Percentiles rank a stretch among this genome's conserved stretches.
Evolutionary conservation across 2,797 vertebrate species (phyloP).

Genomic region (Amniataba percoides): DNA sequence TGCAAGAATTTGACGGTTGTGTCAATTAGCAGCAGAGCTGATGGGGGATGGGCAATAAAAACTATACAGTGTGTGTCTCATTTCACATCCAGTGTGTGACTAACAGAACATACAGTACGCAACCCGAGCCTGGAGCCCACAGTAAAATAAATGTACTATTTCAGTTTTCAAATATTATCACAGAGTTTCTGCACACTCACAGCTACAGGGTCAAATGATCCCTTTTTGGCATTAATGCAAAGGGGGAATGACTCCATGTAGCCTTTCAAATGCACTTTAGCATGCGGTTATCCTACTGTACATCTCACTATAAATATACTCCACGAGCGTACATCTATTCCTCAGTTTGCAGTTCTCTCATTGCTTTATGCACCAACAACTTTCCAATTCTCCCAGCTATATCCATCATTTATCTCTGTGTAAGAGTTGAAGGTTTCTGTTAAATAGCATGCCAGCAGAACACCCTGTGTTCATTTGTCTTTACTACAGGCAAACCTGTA

Average conservation of each 20-base stretch:
- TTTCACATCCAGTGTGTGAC: background rate
- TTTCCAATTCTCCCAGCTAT: background rate
- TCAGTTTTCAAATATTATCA: slow-evolving; percentile 17
- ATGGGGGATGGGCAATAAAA: background rate
- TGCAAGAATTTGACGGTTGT: slow-evolving; percentile 14
- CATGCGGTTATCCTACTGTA: background rate
- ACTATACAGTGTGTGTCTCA: background rate
- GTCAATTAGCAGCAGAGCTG: slow-evolving; percentile 26
- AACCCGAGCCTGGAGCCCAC: background rate
- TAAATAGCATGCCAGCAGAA: slow-evolving; percentile 57
- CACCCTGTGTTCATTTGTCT: slow-evolving; percentile 54
- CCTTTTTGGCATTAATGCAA: background rate
- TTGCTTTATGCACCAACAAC: slow-evolving; percentile 15
- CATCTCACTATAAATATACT: background rate
- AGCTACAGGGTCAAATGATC: slow-evolving; percentile 7
- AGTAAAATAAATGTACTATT: slow-evolving; percentile 23
- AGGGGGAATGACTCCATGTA: background rate
- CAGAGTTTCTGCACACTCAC: background rate
- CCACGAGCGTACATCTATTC: background rate
- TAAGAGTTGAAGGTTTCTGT: slow-evolving; percentile 29
- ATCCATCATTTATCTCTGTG: slow-evolving; percentile 34
- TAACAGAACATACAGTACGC: background rate
- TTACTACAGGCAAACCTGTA: slow-evolving; percentile 35
- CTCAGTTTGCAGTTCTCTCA: background rate
- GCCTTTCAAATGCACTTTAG: background rate